A percentile compares a stretch with the other conserved stretches of the same genome.
Evolutionary conservation across 2,888 invertebrate genomes (phyloP).

Genomic region (Lacanobia wlatinum): DNA sequence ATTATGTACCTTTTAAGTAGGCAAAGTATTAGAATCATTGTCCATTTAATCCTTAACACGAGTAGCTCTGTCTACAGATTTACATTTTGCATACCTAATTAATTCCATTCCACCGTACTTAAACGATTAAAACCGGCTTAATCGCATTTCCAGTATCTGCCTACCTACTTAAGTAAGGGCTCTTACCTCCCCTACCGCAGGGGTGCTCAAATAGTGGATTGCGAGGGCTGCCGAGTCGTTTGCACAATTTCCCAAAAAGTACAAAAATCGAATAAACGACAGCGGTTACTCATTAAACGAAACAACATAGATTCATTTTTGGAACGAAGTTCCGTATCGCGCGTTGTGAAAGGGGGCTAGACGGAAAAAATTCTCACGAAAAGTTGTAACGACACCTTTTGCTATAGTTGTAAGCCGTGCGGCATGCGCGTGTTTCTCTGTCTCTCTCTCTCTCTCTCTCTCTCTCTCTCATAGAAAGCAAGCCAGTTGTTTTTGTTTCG

Average conservation of each 20-base stretch:
- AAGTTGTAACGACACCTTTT: too few relatives aligned
- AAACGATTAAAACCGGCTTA: constrained; percentile 23
- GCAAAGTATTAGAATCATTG: background rate
- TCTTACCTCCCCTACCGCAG: background rate
- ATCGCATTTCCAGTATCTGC: constrained; percentile 8
- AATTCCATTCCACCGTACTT: constrained; percentile 3
- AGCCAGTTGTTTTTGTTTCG: too few relatives aligned
- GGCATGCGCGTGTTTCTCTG: too few relatives aligned
- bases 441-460: too few relatives aligned
- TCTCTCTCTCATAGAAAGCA: too few relatives aligned
- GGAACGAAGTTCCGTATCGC: too few relatives aligned
- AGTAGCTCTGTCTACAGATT: background rate
- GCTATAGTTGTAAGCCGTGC: too few relatives aligned
- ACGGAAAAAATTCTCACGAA: too few relatives aligned
- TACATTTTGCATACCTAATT: constrained; percentile 16
- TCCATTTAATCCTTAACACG: background rate
- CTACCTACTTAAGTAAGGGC: background rate
- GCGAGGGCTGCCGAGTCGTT: background rate
- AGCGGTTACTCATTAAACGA: too few relatives aligned
- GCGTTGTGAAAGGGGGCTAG: too few relatives aligned
- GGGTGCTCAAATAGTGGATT: background rate
- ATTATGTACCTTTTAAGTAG: too few relatives aligned
- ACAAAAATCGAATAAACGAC: background rate
- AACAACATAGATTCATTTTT: too few relatives aligned
- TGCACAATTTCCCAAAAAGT: background rate